These are phyloP conservation scores for Lophotis ruficrista DNA, from an alignment of 2,113 vertebrate species.

Conservation along the genomic window DNA sequence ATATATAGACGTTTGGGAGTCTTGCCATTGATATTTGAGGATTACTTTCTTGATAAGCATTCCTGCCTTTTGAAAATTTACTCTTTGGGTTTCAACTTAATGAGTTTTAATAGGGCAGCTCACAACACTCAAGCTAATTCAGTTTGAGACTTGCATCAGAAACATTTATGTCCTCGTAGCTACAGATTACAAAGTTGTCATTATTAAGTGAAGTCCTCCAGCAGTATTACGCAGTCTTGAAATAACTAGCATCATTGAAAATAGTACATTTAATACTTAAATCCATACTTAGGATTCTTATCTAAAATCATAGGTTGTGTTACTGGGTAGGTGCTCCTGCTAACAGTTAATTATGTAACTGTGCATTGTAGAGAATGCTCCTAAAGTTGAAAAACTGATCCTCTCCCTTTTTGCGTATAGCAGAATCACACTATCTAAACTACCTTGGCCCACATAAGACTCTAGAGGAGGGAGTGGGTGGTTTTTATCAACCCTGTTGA, in stretches of 20 bases:
- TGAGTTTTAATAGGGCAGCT: neutral
- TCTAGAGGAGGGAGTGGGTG: neutral
- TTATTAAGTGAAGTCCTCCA: neutral
- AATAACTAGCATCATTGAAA: neutral
- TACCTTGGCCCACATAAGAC: neutral
- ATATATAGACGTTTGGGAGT: accelerated
- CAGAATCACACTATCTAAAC: neutral
- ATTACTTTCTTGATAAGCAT: neutral
- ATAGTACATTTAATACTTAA: neutral
- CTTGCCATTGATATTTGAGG: neutral
- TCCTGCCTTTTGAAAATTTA: neutral
- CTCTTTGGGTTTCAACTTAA: neutral
- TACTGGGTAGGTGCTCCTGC: neutral
- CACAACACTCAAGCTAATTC: neutral
- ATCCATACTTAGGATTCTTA: neutral
- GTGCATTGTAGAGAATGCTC: neutral
- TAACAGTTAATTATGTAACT: neutral
- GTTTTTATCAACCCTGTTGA: neutral
- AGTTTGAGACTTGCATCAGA: neutral
- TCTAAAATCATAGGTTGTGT: neutral
- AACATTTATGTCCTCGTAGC: neutral
- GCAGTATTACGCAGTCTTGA: neutral
- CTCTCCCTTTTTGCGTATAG: neutral
- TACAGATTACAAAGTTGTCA: neutral
- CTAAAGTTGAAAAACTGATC: neutral